These are phyloP conservation scores for Bombus huntii DNA, from an alignment of 1,140 invertebrate species.

Conservation along the genomic window DNA sequence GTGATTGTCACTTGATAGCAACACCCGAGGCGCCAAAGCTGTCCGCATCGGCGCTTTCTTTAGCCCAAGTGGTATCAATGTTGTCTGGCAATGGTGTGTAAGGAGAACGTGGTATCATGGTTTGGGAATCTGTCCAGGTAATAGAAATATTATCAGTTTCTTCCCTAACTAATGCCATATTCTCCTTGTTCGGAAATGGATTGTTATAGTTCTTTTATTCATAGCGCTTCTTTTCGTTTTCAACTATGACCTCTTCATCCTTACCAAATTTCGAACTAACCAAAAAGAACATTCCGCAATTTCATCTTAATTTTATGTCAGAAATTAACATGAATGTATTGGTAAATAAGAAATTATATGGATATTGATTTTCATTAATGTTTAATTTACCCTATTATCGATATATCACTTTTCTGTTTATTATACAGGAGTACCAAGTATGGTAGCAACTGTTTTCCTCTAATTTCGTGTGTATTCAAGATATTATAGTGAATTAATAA, in stretches of 20 bases:
- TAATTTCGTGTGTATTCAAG: not conserved
- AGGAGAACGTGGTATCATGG: slow-evolving; percentile 96
- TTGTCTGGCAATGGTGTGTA: slow-evolving; percentile 95
- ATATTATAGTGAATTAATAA: slow-evolving; percentile 4
- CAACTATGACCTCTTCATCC: slow-evolving; percentile 40
- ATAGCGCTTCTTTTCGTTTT: slow-evolving; percentile 20
- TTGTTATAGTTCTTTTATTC: not conserved
- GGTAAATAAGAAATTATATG: not conserved
- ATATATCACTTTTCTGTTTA: slow-evolving; percentile 21
- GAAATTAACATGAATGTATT: not conserved
- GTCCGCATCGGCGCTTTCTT: slow-evolving; percentile 78
- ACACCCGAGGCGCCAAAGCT: slow-evolving; percentile 67
- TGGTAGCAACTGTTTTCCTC: slow-evolving; percentile 28
- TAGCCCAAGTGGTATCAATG: slow-evolving; percentile 85
- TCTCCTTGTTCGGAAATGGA: not conserved
- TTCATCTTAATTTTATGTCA: slow-evolving; percentile 30
- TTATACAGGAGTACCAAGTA: slow-evolving; percentile 28
- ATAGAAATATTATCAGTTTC: slow-evolving; percentile 32
- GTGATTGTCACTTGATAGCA: slow-evolving; percentile 55
- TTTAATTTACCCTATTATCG: not conserved
- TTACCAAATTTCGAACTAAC: slow-evolving; percentile 46
- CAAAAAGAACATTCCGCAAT: slow-evolving; percentile 41
- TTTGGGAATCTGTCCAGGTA: slow-evolving; percentile 92
- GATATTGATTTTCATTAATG: not conserved
- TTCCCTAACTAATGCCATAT: not conserved